phyloP scores from a whole-genome alignment of 2,113 vertebrate genomes.

The Phoenicopterus ruber region DNA sequence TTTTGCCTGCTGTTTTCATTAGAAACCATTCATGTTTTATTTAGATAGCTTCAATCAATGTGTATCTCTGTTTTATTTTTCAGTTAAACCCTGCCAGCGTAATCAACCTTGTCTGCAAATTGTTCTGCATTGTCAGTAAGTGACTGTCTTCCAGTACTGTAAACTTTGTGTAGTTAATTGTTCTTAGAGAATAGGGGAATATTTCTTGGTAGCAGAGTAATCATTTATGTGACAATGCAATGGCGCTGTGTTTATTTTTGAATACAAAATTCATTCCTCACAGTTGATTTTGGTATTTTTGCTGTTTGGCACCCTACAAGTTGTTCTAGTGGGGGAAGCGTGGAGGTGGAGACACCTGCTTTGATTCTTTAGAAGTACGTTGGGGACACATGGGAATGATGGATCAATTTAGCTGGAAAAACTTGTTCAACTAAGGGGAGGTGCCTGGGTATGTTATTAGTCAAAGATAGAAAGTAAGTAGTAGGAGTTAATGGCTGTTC shows the following conservation, averaged over 20 bases:
- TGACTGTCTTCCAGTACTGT: not conserved
- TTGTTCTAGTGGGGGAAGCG: not conserved
- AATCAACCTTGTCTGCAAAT: slow-evolving; percentile 17
- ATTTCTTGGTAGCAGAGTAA: not conserved
- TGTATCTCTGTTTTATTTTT: slow-evolving; percentile 28
- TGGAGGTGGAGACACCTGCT: not conserved
- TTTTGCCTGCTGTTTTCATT: slow-evolving; percentile 40
- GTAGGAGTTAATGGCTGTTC: not conserved
- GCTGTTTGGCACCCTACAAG: not conserved
- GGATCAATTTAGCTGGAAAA: not conserved
- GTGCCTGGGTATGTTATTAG: not conserved
- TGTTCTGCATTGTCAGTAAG: slow-evolving; percentile 4
- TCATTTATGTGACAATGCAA: not conserved
- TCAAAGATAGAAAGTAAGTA: not conserved
- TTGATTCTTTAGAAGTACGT: not conserved
- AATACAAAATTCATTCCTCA: not conserved
- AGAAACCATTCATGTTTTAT: slow-evolving; percentile 40
- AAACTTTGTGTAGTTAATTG: slow-evolving; percentile 9
- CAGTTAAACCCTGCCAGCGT: not conserved
- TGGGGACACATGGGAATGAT: not conserved
- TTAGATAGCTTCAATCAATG: slow-evolving; percentile 31
- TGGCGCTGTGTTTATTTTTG: not conserved
- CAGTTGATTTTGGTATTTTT: not conserved
- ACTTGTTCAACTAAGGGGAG: not conserved
- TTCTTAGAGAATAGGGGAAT: not conserved